These are phyloP conservation scores for Ichneumoninae sp. DNA, from an alignment of 2,888 invertebrate genomes.

Conservation along the genomic window DNA sequence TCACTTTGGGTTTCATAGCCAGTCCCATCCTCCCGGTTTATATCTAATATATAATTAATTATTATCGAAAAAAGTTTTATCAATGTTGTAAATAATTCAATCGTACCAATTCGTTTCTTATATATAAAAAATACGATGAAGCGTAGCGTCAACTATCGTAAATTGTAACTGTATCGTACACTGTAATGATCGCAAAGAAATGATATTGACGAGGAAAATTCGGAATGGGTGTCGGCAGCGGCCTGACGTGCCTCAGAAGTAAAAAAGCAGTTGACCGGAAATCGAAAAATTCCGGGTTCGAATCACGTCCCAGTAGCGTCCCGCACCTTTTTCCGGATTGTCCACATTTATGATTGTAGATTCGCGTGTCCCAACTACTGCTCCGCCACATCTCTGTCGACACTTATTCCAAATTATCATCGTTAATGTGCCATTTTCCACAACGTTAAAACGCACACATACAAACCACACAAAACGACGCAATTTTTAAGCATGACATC, in stretches of 20 bases:
- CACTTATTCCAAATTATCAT: not conserved
- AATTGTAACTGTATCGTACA: slow-evolving; percentile 73
- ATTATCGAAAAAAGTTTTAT: slow-evolving; percentile 68
- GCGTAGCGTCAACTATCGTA: slow-evolving; percentile 73
- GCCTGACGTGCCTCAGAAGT: not conserved
- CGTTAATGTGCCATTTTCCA: not conserved
- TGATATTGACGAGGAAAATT: slow-evolving; percentile 19
- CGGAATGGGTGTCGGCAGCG: not conserved
- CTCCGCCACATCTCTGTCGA: not conserved
- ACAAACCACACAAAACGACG: slow-evolving; percentile 3
- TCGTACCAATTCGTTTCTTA: slow-evolving; percentile 75
- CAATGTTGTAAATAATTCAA: slow-evolving; percentile 78
- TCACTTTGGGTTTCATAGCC: slow-evolving; percentile 55
- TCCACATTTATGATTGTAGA: not conserved
- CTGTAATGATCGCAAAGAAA: slow-evolving; percentile 48
- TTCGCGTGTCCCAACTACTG: not conserved
- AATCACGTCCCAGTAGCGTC: not conserved
- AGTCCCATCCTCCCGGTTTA: slow-evolving; percentile 41
- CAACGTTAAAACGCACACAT: not conserved
- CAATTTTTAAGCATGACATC: slow-evolving; percentile 68
- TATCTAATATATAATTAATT: slow-evolving; percentile 60
- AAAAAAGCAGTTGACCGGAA: not conserved
- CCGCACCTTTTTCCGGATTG: not conserved
- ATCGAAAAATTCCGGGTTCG: not conserved
- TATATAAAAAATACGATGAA: slow-evolving; percentile 57